Base-by-base conservation (phyloP, 2,888 invertebrate genomes). In the Ochlodes sylvanus region DNA sequence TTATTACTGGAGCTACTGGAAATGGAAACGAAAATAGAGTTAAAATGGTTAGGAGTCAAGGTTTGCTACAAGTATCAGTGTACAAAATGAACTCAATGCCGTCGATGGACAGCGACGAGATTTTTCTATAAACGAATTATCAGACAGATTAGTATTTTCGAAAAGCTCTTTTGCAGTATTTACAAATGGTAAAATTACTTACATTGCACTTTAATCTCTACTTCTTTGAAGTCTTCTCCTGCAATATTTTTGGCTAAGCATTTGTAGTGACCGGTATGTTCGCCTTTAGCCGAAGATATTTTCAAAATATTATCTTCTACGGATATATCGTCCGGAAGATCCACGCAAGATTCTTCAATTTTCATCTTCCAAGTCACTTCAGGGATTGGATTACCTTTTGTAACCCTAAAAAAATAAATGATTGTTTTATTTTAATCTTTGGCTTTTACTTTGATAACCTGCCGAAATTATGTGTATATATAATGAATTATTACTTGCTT, bases 1-100 rank as follows among this genome's bases (percentile, higher is more conserved):
- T 79, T 66, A 92, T 90, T 63, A 74, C 73, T 1, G 92, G 92
- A 2, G 86, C 76, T 79, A 82, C 92, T 92, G 71, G 3, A 12
- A 12, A 12, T 9, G 12, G 2, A 38, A 38, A 38, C 12, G 9
- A 10, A 9, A 38, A 12, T 34, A 12, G 12, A 38, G 2, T 38
- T 38, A 2, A 1, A 38, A 38, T 2, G 12, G 12, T 38, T 2
- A 12, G 2, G 10, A 38, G 10, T 12, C 34, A n/a, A n/a, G n/a
- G n/a, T n/a, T n/a, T n/a, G n/a, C n/a, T n/a, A n/a, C n/a, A n/a
- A n/a, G n/a, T n/a, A n/a, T n/a, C n/a, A n/a, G n/a, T n/a, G n/a
- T n/a, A n/a, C n/a, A n/a, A n/a, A n/a, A n/a, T n/a, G n/a, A n/a
- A n/a, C n/a, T n/a, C n/a, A n/a, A n/a, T n/a, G n/a, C n/a, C n/a